A percentile compares a stretch with the other conserved stretches of the same genome.
Evolutionary conservation across 2,888 invertebrate genomes (phyloP).

Genomic region (Dasysyrphus tricinctus): DNA sequence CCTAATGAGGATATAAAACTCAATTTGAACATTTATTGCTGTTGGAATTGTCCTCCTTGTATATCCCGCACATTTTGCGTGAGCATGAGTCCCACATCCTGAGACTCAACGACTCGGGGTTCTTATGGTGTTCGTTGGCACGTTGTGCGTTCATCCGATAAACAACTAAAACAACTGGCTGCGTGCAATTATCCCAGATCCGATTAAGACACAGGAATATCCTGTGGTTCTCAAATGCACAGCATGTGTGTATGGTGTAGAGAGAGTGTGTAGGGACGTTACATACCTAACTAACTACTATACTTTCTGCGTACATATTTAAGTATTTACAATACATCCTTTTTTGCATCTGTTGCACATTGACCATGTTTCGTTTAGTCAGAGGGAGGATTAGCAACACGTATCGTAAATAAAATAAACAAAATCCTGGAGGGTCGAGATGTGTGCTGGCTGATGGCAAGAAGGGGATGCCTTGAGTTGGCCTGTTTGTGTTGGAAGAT

Average conservation of each 20-base stretch:
- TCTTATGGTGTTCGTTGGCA: conserved; percentile 31
- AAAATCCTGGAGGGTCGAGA: conserved; percentile 24
- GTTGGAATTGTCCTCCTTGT: conserved; percentile 40
- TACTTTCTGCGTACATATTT: conserved; percentile 9
- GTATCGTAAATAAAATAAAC: conserved; percentile 53
- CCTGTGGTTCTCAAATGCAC: conserved; percentile 43
- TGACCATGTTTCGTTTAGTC: conserved; percentile 35
- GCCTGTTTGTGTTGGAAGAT: conserved; percentile 15
- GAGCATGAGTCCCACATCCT: not conserved
- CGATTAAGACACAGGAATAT: conserved; percentile 56
- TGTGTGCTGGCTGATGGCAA: not conserved
- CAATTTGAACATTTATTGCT: conserved; percentile 73
- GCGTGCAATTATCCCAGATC: conserved; percentile 71
- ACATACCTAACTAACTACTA: not conserved
- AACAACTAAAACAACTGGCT: conserved; percentile 73
- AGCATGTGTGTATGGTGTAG: conserved; percentile 34
- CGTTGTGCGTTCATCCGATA: conserved; percentile 70
- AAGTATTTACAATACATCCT: conserved; percentile 22
- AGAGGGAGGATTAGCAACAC: conserved; percentile 37
- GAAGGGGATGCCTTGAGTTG: conserved; percentile 1
- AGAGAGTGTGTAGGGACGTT: not conserved
- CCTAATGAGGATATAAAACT: conserved; percentile 75
- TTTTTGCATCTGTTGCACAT: conserved; percentile 74
- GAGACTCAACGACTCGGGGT: not conserved
- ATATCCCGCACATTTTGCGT: conserved; percentile 48